Conservation (phyloP, 2,113 vertebrate species). For the Chrysochloris asiatica region DNA sequence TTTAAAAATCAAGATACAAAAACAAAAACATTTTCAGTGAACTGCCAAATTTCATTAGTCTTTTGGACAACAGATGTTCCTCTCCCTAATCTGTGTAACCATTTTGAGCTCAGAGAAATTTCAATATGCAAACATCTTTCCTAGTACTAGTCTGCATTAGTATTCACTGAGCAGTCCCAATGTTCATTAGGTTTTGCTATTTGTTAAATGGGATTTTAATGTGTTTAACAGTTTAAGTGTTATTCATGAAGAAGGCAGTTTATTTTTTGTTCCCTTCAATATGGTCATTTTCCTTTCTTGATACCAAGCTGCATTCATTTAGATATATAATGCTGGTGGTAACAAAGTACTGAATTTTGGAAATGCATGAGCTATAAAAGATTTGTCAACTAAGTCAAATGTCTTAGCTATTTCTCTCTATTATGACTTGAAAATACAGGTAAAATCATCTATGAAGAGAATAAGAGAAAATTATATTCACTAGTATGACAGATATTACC, state of each 20-base stretch:
- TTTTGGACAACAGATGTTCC: conserved; percentile 74
- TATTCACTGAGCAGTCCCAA: conserved; percentile 81
- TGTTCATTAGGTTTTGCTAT: conserved; percentile 85
- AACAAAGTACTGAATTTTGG: conserved; percentile 75
- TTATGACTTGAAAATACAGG: conserved; percentile 79
- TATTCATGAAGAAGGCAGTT: conserved; percentile 80
- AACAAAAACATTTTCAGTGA: conserved; percentile 53
- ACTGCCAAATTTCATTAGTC: conserved; percentile 72
- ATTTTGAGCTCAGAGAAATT: conserved; percentile 78
- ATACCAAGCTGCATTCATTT: conserved; percentile 80
- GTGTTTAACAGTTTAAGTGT: conserved; percentile 84
- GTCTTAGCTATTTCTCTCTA: conserved; percentile 74
- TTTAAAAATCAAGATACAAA: conserved; percentile 53
- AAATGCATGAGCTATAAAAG: conserved; percentile 77
- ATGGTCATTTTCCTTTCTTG: conserved; percentile 79
- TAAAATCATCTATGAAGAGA: conserved; percentile 73
- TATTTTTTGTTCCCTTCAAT: conserved; percentile 68
- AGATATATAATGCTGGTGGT: conserved; percentile 80
- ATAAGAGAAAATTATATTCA: conserved; percentile 68
- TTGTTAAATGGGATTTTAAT: conserved; percentile 88
- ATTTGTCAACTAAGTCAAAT: conserved; percentile 78
- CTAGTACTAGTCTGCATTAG: conserved; percentile 81
- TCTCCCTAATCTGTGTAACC: conserved; percentile 70
- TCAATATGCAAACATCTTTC: conserved; percentile 72
- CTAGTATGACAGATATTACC: conserved; percentile 61